These are phyloP conservation scores for Ips typographus DNA, from an alignment of 1,140 invertebrate species.

Conservation along the genomic window DNA sequence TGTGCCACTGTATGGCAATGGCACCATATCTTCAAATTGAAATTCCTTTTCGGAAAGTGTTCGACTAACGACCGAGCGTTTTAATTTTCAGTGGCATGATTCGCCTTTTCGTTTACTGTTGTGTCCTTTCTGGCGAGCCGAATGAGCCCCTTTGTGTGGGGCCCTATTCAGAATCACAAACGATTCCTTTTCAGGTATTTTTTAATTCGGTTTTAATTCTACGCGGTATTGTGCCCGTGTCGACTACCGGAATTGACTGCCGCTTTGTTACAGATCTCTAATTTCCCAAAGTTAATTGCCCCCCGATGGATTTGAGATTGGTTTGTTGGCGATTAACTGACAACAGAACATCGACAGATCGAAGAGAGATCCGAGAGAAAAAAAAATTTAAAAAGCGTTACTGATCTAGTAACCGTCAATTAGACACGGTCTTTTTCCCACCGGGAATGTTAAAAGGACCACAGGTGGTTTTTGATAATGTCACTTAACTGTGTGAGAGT, in stretches of 20 bases:
- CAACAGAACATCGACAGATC: neutral
- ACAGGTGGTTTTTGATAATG: too few species aligned
- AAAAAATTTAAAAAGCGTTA: too few species aligned
- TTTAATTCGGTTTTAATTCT: conserved; percentile 31
- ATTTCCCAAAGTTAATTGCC: conserved; percentile 25
- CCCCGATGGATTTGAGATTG: conserved; percentile 8
- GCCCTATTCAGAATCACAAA: conserved; percentile 34
- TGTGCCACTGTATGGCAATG: neutral
- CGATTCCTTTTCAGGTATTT: conserved; percentile 32
- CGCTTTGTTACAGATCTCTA: conserved; percentile 26
- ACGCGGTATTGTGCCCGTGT: conserved; percentile 17
- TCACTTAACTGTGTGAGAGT: too few species aligned
- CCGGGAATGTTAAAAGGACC: too few species aligned
- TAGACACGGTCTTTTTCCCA: too few species aligned
- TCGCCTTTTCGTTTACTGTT: conserved; percentile 25
- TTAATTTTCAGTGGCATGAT: conserved; percentile 30
- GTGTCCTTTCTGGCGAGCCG: conserved; percentile 23
- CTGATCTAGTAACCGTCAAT: too few species aligned
- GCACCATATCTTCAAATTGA: conserved; percentile 3
- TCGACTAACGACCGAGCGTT: conserved; percentile 26
- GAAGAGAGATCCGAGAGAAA: too few species aligned
- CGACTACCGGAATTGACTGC: conserved; percentile 32
- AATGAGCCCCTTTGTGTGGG: conserved; percentile 24
- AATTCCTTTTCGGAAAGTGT: conserved; percentile 19
- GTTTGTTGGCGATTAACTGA: neutral